Conservation (phyloP, 2,113 vertebrate species). For the Aegithalos caudatus region DNA sequence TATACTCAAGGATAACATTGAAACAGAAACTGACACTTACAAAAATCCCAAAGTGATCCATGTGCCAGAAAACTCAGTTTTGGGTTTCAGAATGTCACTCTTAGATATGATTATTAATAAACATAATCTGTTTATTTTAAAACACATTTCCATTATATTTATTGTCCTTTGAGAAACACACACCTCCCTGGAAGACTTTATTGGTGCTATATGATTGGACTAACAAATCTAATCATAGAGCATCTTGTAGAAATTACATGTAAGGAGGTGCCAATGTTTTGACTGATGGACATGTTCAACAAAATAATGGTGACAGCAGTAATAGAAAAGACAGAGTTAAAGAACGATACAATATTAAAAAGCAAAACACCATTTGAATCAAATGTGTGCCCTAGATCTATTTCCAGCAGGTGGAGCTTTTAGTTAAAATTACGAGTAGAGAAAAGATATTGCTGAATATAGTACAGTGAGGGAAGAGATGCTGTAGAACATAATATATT, state of each 20-base stretch:
- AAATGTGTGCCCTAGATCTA: neutral
- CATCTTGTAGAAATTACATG: neutral
- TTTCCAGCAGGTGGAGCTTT: slow-evolving; percentile 65
- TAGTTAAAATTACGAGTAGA: slow-evolving; percentile 3
- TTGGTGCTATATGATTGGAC: neutral
- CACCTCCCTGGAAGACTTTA: neutral
- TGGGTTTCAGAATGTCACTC: neutral
- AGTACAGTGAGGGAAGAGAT: neutral
- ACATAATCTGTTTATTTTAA: neutral
- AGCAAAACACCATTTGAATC: neutral
- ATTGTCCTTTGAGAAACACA: neutral
- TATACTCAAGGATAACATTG: neutral
- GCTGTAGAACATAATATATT: neutral
- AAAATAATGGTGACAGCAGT: neutral
- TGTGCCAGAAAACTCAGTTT: neutral
- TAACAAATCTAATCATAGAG: neutral
- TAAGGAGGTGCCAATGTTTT: neutral
- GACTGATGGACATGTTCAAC: neutral
- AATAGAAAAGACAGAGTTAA: neutral
- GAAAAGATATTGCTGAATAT: neutral
- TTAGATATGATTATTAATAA: neutral
- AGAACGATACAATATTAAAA: neutral
- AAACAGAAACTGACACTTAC: neutral
- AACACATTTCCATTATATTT: neutral
- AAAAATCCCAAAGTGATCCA: neutral